Conservation (phyloP, 2,888 invertebrate genomes). For the Plemyria rubiginata region DNA sequence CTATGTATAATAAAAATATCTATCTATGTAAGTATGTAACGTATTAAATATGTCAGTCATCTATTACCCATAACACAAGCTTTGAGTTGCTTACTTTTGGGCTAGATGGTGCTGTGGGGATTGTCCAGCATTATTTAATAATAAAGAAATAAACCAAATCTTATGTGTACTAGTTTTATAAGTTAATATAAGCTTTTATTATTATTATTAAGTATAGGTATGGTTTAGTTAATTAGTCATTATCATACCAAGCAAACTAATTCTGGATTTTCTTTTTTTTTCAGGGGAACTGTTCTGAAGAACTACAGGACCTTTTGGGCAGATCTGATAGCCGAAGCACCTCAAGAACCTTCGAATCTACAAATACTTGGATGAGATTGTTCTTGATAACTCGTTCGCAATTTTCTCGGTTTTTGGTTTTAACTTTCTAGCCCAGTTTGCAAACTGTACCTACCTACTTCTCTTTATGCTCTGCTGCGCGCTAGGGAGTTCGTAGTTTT, state of each 20-base stretch:
- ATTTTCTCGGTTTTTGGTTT: neutral
- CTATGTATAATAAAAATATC: no score
- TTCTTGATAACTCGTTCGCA: neutral
- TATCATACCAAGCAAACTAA: neutral
- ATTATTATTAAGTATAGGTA: no score
- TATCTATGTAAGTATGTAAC: no score
- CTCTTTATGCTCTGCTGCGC: neutral
- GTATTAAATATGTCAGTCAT: no score
- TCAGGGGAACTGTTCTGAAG: slow-evolving; percentile 90
- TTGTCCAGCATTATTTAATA: no score
- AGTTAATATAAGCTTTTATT: no score
- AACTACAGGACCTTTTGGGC: slow-evolving; percentile 92
- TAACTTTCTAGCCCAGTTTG: neutral
- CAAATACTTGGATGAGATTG: slow-evolving; percentile 64
- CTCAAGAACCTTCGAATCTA: slow-evolving; percentile 69
- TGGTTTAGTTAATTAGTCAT: no score
- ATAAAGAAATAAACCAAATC: no score
- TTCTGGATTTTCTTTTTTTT: slow-evolving; percentile 43
- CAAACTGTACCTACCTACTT: neutral
- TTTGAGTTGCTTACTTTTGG: no score
- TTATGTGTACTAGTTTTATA: no score
- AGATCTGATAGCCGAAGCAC: slow-evolving; percentile 85
- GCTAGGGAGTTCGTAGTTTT: neutral
- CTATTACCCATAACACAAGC: no score
- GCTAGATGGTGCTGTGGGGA: no score